Evolutionary conservation across 2,888 invertebrate species (phyloP).

Genomic region (Hedychridium roseum): DNA sequence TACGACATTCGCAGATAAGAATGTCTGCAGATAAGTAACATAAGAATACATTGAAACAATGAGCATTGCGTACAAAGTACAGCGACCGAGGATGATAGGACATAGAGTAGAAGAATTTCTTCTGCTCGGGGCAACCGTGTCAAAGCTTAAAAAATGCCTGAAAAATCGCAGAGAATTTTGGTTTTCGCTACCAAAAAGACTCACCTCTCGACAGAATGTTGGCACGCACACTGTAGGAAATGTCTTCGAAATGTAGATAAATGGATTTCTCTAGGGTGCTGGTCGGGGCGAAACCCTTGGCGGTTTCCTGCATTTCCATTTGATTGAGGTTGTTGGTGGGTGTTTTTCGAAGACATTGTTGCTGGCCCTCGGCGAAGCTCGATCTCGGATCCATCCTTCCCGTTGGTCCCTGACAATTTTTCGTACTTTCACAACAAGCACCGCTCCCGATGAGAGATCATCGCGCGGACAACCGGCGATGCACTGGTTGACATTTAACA

Average conservation of each 20-base stretch:
- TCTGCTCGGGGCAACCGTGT: neutral
- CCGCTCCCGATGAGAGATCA: too few species aligned
- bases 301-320: neutral
- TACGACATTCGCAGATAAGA: too few species aligned
- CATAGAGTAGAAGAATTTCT: neutral
- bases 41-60: neutral
- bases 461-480: too few species aligned
- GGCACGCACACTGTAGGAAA: constrained; percentile 72
- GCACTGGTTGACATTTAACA: too few species aligned
- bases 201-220: constrained; percentile 69
- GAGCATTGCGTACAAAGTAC: neutral
- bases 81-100: neutral
- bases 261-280: constrained; percentile 56
- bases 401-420: too few species aligned
- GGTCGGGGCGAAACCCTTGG: constrained; percentile 34
- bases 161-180: neutral
- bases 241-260: constrained; percentile 73
- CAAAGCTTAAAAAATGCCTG: neutral
- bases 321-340: neutral
- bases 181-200: neutral
- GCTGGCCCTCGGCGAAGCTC: neutral
- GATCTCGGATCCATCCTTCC: neutral
- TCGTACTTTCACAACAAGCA: too few species aligned
- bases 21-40: neutral
- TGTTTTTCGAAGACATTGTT: neutral